These are phyloP conservation scores for Loris lydekkerianus DNA, from an alignment of 2,797 vertebrate genomes.

Conservation along the genomic window DNA sequence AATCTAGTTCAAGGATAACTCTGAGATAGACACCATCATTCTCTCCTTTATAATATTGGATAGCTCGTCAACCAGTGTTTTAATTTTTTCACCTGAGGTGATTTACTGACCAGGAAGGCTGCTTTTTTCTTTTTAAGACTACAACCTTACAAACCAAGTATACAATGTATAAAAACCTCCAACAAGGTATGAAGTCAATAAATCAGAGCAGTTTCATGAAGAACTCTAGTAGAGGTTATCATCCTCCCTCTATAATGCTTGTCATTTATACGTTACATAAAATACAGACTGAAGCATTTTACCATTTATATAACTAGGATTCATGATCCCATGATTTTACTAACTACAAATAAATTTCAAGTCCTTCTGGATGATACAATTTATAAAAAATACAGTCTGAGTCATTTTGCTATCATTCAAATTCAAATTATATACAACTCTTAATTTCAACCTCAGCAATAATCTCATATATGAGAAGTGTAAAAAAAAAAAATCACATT, in stretches of 20 bases:
- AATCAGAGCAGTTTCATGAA: background rate
- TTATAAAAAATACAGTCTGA: constrained; percentile 8
- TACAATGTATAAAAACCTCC: background rate
- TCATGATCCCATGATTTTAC: background rate
- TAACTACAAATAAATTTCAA: background rate
- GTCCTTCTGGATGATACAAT: background rate
- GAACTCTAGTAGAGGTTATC: background rate
- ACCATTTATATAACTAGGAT: background rate
- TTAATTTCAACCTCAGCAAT: background rate
- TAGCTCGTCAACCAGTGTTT: background rate
- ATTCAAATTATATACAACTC: background rate
- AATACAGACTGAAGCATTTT: background rate
- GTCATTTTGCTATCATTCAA: constrained; percentile 2
- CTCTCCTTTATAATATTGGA: background rate
- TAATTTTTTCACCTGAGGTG: background rate
- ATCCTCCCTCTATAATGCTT: background rate
- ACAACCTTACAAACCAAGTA: background rate
- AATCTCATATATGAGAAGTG: background rate
- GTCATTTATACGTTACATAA: background rate
- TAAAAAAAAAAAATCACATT: background rate
- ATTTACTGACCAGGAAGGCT: background rate
- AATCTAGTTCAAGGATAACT: background rate
- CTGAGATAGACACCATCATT: background rate
- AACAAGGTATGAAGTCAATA: background rate
- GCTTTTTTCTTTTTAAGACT: background rate